Evolutionary conservation across 2,797 vertebrate species (phyloP).

Genomic region (Brachyalestes nurse): DNA sequence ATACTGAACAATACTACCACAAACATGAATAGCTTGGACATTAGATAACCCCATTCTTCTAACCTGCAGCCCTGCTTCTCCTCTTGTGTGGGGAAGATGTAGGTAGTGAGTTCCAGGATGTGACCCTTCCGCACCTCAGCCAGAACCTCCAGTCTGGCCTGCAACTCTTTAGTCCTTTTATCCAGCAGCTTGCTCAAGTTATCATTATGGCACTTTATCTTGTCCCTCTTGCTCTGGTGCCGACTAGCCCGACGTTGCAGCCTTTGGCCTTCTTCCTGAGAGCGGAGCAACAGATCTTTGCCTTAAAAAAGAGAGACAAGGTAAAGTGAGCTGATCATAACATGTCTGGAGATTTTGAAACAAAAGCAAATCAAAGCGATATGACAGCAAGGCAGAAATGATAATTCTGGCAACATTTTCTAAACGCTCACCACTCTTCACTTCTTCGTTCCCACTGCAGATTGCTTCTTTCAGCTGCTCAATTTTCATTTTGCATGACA

Average conservation of each 20-base stretch:
- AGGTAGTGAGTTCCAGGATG: conserved; percentile 87
- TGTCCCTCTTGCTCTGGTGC: conserved; percentile 94
- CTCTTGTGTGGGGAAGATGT: conserved; percentile 93
- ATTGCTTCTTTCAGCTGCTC: conserved; percentile 94
- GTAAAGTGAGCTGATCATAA: neutral
- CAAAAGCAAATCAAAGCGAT: neutral
- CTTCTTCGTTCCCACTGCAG: conserved; percentile 86
- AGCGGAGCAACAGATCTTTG: conserved; percentile 82
- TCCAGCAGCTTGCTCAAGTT: conserved; percentile 89
- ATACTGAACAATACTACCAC: neutral
- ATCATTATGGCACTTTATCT: conserved; percentile 90
- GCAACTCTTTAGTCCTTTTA: conserved; percentile 80
- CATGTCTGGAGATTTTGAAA: neutral
- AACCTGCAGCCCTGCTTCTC: conserved; percentile 91
- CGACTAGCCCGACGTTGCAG: conserved; percentile 89
- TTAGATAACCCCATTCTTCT: neutral
- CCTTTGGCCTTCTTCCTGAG: conserved; percentile 89
- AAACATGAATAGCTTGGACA: neutral
- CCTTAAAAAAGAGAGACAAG: conserved; percentile 69
- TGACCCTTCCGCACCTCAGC: conserved; percentile 81
- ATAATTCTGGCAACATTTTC: neutral
- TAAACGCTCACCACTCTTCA: conserved; percentile 84
- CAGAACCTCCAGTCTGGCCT: conserved; percentile 80
- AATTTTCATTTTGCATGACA: conserved; percentile 95
- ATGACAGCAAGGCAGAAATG: neutral